phyloP scores from a whole-genome alignment of 2,113 vertebrate species.

The Esox niger region DNA sequence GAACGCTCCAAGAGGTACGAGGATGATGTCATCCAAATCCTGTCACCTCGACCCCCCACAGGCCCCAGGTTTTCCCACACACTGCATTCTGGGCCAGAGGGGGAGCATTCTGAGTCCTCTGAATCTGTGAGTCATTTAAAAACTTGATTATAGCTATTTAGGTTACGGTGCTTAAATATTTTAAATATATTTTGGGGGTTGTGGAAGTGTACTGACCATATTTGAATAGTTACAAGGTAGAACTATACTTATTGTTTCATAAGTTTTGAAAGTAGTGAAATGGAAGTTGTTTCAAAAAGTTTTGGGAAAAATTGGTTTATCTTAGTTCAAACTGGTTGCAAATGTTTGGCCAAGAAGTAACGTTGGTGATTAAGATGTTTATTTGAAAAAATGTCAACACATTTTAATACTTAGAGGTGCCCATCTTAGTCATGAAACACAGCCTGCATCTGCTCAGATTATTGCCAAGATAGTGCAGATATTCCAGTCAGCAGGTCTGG shows the following conservation, averaged over 20 bases:
- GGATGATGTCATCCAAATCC: conserved; percentile 59
- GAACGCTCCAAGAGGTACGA: conserved; percentile 63
- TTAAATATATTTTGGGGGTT: no score
- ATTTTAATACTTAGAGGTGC: neutral
- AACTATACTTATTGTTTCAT: no score
- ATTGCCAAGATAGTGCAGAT: conserved; percentile 23
- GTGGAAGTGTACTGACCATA: no score
- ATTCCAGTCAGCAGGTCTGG: conserved; percentile 9
- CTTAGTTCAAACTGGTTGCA: no score
- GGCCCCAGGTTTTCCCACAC: conserved; percentile 54
- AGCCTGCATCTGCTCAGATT: conserved; percentile 17
- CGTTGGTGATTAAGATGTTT: neutral
- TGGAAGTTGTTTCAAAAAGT: no score
- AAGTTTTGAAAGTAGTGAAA: no score
- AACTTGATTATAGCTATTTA: neutral
- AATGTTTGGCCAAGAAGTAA: neutral
- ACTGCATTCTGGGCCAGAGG: conserved; percentile 56
- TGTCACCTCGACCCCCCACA: conserved; percentile 76
- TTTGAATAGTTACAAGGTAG: no score
- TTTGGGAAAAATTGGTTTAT: no score
- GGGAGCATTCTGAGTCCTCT: conserved; percentile 61
- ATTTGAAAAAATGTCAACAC: no score
- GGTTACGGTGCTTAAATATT: no score
- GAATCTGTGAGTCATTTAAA: conserved; percentile 72
- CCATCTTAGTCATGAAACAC: neutral